Conservation (phyloP, 2,888 invertebrate genomes). For the Lepetodrilus schrolli region DNA sequence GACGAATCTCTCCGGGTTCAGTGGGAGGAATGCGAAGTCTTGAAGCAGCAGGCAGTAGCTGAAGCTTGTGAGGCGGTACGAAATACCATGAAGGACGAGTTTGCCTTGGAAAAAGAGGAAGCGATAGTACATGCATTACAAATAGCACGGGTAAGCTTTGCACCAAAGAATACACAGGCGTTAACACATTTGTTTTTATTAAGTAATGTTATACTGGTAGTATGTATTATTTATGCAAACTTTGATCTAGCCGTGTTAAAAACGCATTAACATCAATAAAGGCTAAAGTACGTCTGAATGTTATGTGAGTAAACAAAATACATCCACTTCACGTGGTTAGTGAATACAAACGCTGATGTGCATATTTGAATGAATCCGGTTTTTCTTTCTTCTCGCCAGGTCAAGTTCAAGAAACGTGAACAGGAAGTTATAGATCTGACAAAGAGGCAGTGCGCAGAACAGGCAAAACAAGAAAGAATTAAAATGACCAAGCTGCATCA, state of each 20-base stretch:
- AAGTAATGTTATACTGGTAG: no score
- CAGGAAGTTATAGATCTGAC: conserved; percentile 62
- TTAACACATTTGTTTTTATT: no score
- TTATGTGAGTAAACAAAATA: no score
- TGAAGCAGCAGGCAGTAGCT: conserved; percentile 62
- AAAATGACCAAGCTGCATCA: conserved; percentile 61
- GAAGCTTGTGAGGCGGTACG: conserved; percentile 60
- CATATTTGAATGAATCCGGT: no score
- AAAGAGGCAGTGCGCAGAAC: conserved; percentile 60
- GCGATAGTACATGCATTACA: conserved; percentile 64
- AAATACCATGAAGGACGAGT: conserved; percentile 58
- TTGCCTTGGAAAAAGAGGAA: conserved; percentile 61
- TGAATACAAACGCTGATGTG: no score
- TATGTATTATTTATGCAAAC: no score
- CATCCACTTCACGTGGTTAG: no score
- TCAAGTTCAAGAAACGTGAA: conserved; percentile 60
- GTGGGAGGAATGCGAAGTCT: conserved; percentile 64
- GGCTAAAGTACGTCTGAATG: no score
- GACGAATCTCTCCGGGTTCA: conserved; percentile 63
- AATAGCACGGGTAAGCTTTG: conserved; percentile 57
- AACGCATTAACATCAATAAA: no score
- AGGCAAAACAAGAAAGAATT: conserved; percentile 58
- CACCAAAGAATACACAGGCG: background rate
- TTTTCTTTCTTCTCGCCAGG: no score
- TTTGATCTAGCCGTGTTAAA: no score